A percentile compares a stretch with the other conserved stretches of the same genome.
phyloP scores from a whole-genome alignment of 2,113 vertebrate genomes.

The Tursiops truncatus region DNA sequence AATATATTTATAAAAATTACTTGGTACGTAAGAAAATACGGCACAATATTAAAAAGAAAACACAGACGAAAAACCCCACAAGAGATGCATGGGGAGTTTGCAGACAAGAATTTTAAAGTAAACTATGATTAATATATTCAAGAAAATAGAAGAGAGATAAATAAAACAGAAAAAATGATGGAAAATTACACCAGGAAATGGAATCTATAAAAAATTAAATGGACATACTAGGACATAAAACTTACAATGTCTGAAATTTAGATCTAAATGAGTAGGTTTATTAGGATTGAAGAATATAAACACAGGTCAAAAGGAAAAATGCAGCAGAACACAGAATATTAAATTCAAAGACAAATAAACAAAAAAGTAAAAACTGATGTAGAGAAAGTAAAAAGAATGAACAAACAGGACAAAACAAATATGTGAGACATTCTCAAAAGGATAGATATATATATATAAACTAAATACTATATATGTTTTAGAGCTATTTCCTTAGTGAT shows the following conservation, averaged over 20 bases:
- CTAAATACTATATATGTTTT: neutral
- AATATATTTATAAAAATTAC: neutral
- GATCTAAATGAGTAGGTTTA: neutral
- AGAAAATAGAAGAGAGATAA: neutral
- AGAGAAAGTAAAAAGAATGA: constrained; percentile 9
- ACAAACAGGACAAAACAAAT: neutral
- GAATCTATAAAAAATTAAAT: neutral
- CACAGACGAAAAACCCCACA: neutral
- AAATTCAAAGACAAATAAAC: neutral
- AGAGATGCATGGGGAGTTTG: neutral
- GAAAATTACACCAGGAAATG: neutral
- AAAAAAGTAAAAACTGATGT: neutral
- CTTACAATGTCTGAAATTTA: neutral
- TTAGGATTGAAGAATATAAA: neutral
- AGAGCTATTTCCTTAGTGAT: neutral
- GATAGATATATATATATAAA: neutral
- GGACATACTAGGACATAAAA: neutral
- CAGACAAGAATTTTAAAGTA: neutral
- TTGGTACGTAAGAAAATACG: neutral
- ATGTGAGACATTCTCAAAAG: neutral
- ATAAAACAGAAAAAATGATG: neutral
- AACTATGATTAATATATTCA: neutral
- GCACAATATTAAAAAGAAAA: neutral
- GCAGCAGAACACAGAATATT: neutral
- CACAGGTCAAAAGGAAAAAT: neutral